Evolutionary conservation across 2,113 vertebrate genomes (phyloP).

Genomic region (Nothoprocta perdicaria): DNA sequence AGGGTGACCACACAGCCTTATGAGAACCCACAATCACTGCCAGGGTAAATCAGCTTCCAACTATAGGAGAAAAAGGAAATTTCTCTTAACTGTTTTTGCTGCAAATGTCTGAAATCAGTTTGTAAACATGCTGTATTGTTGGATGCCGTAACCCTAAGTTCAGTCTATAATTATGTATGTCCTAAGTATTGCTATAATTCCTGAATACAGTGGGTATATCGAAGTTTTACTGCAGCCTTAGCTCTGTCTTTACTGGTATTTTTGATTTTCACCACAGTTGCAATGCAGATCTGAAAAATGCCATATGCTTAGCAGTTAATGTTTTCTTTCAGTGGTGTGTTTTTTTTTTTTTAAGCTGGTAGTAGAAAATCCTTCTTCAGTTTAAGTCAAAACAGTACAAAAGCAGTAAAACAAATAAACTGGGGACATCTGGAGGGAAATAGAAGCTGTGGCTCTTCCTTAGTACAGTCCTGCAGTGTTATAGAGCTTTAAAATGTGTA

Average conservation of each 20-base stretch:
- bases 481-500: neutral
- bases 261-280: constrained; percentile 2
- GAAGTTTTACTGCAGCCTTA: neutral
- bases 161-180: neutral
- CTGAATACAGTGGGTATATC: neutral
- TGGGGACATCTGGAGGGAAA: constrained; percentile 21
- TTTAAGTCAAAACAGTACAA: constrained; percentile 52
- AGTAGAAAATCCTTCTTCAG: constrained; percentile 29
- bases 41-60: constrained; percentile 28
- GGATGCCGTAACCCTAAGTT: neutral
- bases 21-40: constrained; percentile 28
- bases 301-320: neutral
- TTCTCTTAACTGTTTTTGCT: constrained; percentile 1
- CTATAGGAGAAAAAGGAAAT: neutral
- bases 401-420: constrained; percentile 71
- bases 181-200: neutral
- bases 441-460: constrained; percentile 51
- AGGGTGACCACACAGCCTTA: constrained; percentile 25
- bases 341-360: neutral
- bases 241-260: neutral
- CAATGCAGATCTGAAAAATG: neutral
- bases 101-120: constrained; percentile 33
- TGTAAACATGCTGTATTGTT: neutral
- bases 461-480: constrained; percentile 30
- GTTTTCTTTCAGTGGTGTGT: constrained; percentile 20